A percentile compares a stretch with the other conserved stretches of the same genome.
These are phyloP conservation scores for Gymnoscelis rufifasciata DNA, from an alignment of 2,888 invertebrate species.

Conservation along the genomic window DNA sequence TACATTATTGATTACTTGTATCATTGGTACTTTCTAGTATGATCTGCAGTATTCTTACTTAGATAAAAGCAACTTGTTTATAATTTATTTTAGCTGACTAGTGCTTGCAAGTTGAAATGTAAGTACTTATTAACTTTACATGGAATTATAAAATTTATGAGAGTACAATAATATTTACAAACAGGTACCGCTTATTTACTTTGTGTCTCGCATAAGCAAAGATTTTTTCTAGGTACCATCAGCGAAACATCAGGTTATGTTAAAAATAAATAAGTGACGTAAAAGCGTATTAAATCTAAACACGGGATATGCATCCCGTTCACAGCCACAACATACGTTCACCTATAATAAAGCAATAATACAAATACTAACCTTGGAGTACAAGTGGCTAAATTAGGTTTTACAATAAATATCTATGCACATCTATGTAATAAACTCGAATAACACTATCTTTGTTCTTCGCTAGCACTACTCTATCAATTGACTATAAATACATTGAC, in stretches of 20 bases:
- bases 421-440: slow-evolving; percentile 44
- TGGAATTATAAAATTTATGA: slow-evolving; percentile 19
- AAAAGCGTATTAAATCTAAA: slow-evolving; percentile 68
- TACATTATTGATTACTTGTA: slow-evolving; percentile 12
- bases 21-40: slow-evolving; percentile 10
- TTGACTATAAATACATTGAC: slow-evolving; percentile 66
- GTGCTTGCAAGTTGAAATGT: slow-evolving; percentile 24
- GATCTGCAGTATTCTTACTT: too few species aligned
- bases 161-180: slow-evolving; percentile 2
- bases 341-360: slow-evolving; percentile 67
- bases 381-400: slow-evolving; percentile 49
- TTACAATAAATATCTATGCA: slow-evolving; percentile 51
- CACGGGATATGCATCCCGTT: slow-evolving; percentile 59
- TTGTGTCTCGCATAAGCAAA: too few species aligned
- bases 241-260: slow-evolving; percentile 31
- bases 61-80: slow-evolving; percentile 8
- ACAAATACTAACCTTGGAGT: slow-evolving; percentile 60
- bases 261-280: slow-evolving; percentile 69
- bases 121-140: slow-evolving; percentile 17
- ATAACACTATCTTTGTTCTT: slow-evolving; percentile 54
- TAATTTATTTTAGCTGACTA: slow-evolving; percentile 27
- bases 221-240: too few species aligned
- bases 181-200: too few species aligned
- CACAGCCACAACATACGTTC: slow-evolving; percentile 75
- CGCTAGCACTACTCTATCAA: slow-evolving; percentile 49